Conservation (phyloP, 2,888 invertebrate genomes). For the Syrphus vitripennis region DNA sequence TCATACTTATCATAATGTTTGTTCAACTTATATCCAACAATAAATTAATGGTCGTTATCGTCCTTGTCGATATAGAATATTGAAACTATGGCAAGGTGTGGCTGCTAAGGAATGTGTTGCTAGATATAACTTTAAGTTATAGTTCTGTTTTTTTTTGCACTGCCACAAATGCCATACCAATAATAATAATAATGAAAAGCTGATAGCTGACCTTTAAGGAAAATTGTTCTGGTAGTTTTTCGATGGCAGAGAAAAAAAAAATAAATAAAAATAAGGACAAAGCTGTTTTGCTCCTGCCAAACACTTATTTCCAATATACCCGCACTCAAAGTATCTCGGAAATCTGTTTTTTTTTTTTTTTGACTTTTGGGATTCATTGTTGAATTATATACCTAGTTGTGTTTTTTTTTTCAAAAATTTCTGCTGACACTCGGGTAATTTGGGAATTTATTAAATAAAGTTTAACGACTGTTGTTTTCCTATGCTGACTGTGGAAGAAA, state of each 20-base stretch:
- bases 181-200: constrained; percentile 41
- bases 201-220: constrained; percentile 53
- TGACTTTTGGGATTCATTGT: constrained; percentile 23
- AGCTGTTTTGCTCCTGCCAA: constrained; percentile 13
- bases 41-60: constrained; percentile 59
- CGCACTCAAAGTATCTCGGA: constrained; percentile 3
- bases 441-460: constrained; percentile 56
- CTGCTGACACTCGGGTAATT: constrained; percentile 46
- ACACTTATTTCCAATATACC: not conserved
- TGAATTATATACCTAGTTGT: not conserved
- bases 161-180: constrained; percentile 39
- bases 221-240: constrained; percentile 35
- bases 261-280: constrained; percentile 12
- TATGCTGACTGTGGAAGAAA: constrained; percentile 28
- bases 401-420: constrained; percentile 42
- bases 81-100: constrained; percentile 47
- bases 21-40: constrained; percentile 38
- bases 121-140: not conserved
- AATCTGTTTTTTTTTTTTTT: constrained; percentile 8
- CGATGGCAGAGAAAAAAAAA: constrained; percentile 15
- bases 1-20: constrained; percentile 10
- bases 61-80: constrained; percentile 9
- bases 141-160: constrained; percentile 6
- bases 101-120: constrained; percentile 34
- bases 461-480: constrained; percentile 35